Base-by-base conservation (phyloP, 1,140 invertebrate genomes). In the Drosophila mojavensis region DNA sequence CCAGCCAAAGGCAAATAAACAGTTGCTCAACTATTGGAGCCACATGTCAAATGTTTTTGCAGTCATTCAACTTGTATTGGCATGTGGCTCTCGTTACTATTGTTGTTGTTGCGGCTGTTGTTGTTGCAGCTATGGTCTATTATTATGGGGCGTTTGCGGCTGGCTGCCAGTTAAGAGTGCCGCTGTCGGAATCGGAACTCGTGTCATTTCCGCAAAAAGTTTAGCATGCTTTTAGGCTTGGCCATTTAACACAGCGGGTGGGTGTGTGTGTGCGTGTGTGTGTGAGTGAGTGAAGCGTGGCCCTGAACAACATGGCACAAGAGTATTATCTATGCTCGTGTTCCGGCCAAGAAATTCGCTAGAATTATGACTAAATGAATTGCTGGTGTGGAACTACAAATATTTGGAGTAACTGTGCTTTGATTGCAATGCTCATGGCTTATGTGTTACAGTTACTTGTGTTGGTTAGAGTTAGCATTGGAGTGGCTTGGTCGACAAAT, bases 131-230 rank as follows among this genome's bases (percentile, higher is more conserved):
- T 73, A 73, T 73, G 45, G 74, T 50, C 65, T 68, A 62, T 74
- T 74, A 69, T 74, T 68, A 67, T 54, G 13, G 13, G 33, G 45
- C 47, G 68, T 76, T 64, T 63, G 70, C 51, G 36, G 59, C 58
- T 66, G 51, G 15, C 41, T 26, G 50, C 24, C 66, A 71, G 80
- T 71, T 63, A 67, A 75, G 70, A 48, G 41, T 26, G 78, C 70
- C 63, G 59, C 47, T 64, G 65, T 70, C 60, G 72, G 82, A 79
- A 79, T 77, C 83, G 83, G 83, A 88, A 88, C 73, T 88, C 63
- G 76, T 88, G 83, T 88, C 83, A 88, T 88, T 88, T 88, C 84
- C 84, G 79, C 76, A 75, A 70, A 86, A 78, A 88, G 83, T 89
- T 88, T 89, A 83, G 60, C 66, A 80, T 89, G 83, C 84, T 88